Evolutionary conservation across 2,888 invertebrate genomes (phyloP), one percentile per base, ranked within the genome.

Genomic region (Caenorhabditis sp.): DNA sequence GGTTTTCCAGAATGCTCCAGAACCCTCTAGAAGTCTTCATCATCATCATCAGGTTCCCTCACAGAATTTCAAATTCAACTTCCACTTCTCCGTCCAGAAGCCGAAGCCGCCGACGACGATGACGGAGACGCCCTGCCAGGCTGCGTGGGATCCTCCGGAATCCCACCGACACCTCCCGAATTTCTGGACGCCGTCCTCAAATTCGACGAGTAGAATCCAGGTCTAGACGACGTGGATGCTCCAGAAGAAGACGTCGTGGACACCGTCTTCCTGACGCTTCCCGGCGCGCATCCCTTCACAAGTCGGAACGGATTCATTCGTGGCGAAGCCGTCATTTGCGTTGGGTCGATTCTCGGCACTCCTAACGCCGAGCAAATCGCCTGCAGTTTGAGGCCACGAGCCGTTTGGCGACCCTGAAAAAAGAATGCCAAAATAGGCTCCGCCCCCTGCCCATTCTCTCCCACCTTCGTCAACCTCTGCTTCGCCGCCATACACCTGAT

Each of bases 401-500:
- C 97, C 93, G 96, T 97, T 90, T 96, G 95, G 44, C 97, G 94
- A 35, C 97, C 97, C 90, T 85, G 87, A 24, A 87, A 84, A 35
- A 19, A 22, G 5, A 10, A 26, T 31, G 7, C 31, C 7, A 6
- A 31, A 4, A 31, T 31, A 31, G 4, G 7, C 7, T 31, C 31
- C 31, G 31, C n/a, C n/a, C n/a, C n/a, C n/a, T n/a, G n/a, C n/a
- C n/a, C n/a, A n/a, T n/a, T n/a, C n/a, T 38, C 38, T 38, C 38
- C 38, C 54, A 93, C 94, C 88, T 93, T 93, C 3, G 92, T 93
- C 22, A 94, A 89, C 38, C 95, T 96, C 93, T 98, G 98, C 92
- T 98, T 98, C 28, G 98, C 98, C 22, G 98, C 98, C 97, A 98
- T 97, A 92, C 98, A 98, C 38, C 98, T 94, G 88, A 99, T 99